Evolutionary conservation across 2,888 invertebrate species (phyloP).

Genomic region (Frankliniella intonsa): DNA sequence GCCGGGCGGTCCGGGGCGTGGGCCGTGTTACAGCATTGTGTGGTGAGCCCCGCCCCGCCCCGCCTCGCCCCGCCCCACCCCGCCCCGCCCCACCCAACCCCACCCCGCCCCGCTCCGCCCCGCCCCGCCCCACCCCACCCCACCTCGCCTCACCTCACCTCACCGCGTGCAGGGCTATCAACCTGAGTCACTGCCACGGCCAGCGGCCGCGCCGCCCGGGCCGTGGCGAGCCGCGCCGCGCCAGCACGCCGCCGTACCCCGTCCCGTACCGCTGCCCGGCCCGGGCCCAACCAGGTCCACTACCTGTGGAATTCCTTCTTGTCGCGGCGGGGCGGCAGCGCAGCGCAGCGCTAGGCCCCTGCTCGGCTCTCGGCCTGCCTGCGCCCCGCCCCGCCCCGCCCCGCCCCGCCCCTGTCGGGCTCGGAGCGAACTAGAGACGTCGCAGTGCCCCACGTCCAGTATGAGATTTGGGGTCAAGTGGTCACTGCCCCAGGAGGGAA

Average conservation of each 20-base stretch:
- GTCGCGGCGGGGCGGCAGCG: too few relatives aligned
- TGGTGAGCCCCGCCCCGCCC: neutral
- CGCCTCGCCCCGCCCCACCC: neutral
- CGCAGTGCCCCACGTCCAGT: neutral
- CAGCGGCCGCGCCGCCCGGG: neutral
- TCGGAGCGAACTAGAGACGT: too few relatives aligned
- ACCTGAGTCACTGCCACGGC: neutral
- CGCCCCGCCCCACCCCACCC: neutral
- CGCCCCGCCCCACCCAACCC: neutral
- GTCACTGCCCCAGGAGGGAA: too few relatives aligned
- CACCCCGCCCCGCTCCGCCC: neutral
- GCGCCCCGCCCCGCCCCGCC: too few relatives aligned
- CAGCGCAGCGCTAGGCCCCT: neutral
- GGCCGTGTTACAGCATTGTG: neutral
- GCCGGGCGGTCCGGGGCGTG: neutral
- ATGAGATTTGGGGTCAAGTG: too few relatives aligned
- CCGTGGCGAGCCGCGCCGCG: neutral
- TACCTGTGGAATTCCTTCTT: neutral
- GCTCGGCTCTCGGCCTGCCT: neutral
- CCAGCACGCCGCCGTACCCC: neutral
- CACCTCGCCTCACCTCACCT: neutral
- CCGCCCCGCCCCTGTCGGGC: too few relatives aligned
- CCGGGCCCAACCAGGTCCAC: neutral
- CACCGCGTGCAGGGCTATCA: neutral
- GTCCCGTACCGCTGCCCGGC: neutral